Evolutionary conservation across 1,140 invertebrate species (phyloP), one percentile per base, ranked within the genome.

Genomic region (Tetragnatha versicolor): DNA sequence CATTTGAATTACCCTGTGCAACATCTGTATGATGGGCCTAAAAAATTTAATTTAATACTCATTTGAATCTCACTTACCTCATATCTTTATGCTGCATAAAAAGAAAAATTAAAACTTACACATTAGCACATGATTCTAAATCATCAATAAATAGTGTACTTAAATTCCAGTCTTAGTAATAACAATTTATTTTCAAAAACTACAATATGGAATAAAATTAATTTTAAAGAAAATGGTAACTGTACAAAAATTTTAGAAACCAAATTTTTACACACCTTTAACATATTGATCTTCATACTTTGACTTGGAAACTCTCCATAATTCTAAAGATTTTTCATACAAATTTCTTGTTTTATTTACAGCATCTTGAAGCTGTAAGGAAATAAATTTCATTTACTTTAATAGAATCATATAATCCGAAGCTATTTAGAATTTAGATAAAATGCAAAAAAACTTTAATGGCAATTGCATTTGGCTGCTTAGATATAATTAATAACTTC

Each of bases 281-380:
- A 77, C 35, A 76, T 69, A 80, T 20, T 61, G 65, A 42, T 88
- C 87, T 68, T 87, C 85, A 78, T 85, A 87, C 80, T 87, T 88
- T 22, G 83, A 82, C 77, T 86, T 86, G 10, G 86, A 84, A 29
- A 75, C 65, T 53, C 83, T 84, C 72, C 86, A 84, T 22, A 82
- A 82, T 20, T 87, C 87, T 17, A 88, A 79, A 45, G 81, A 82
- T 65, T 84, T 86, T 55, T 84, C 82, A 76, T 88, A 88, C 31
- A 87, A 85, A 35, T 75, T 76, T 82, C 85, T 85, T 17, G 84
- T 82, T 80, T 84, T 86, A 9, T 83, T 79, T 2, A 88, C 85
- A 22, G 84, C 84, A 49, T 87, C 86, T 81, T 88, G 86, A 27
- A 87, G 80, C 86, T 88, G 81, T 5, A 81, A 45, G 78, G 63